Conservation (phyloP, 2,113 vertebrate species). For the Eurypyga helias region DNA sequence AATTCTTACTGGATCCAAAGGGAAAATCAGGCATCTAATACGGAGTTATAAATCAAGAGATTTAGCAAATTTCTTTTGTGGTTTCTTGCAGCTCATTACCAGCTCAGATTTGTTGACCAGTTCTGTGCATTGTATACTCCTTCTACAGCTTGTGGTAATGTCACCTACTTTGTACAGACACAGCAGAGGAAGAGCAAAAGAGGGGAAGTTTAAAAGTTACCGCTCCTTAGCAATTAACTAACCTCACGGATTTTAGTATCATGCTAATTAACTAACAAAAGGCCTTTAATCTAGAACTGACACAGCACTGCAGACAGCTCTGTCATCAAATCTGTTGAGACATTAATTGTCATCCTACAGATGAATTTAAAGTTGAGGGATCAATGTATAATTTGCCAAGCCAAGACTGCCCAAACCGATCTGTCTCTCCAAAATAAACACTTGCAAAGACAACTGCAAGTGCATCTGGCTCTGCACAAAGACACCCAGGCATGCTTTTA, state of each 20-base stretch:
- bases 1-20: background rate
- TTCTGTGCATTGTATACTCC: background rate
- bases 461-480: background rate
- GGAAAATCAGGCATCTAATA: background rate
- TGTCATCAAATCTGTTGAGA: background rate
- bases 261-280: background rate
- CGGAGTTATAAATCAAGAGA: background rate
- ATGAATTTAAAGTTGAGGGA: background rate
- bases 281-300: background rate
- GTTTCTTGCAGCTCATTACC: background rate
- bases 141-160: background rate
- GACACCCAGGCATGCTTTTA: background rate
- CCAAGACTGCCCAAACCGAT: background rate
- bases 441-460: background rate
- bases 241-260: background rate
- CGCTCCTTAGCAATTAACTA: background rate
- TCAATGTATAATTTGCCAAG: background rate
- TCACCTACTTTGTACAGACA: background rate
- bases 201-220: background rate
- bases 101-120: background rate
- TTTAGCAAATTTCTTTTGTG: background rate
- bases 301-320: background rate
- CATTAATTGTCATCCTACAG: background rate
- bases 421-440: background rate
- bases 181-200: background rate